Conservation (phyloP, 2,113 vertebrate species). For the Centropus unirufus region DNA sequence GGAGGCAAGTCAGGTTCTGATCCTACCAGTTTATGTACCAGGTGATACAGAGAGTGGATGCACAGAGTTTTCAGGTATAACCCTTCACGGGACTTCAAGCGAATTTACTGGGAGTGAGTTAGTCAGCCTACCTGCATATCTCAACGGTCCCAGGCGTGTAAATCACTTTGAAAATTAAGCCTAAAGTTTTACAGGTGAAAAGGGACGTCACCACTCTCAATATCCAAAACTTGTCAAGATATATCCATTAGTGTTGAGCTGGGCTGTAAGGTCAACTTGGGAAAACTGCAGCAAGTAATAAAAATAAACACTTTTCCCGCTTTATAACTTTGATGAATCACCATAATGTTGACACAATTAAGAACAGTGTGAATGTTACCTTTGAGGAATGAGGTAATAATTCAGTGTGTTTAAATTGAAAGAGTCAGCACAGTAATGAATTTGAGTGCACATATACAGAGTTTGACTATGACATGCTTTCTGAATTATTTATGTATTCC, state of each 20-base stretch:
- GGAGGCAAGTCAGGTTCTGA: neutral
- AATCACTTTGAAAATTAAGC: neutral
- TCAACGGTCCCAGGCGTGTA: fast-evolving
- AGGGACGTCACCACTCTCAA: neutral
- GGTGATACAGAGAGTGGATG: neutral
- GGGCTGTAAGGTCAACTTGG: neutral
- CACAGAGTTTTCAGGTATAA: neutral
- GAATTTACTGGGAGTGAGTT: fast-evolving
- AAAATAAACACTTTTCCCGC: neutral
- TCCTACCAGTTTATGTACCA: neutral
- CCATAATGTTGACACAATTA: neutral
- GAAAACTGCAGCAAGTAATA: neutral
- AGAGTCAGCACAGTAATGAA: neutral
- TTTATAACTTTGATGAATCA: neutral
- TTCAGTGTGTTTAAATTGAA: neutral
- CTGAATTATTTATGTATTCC: slow-evolving; percentile 14
- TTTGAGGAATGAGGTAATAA: slow-evolving; percentile 5
- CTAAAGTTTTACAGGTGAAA: neutral
- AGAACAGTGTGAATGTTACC: neutral
- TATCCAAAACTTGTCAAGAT: neutral
- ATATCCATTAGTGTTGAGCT: neutral
- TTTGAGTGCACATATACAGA: neutral
- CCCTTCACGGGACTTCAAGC: neutral
- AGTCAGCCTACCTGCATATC: neutral
- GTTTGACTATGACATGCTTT: neutral